phyloP scores from a whole-genome alignment of 2,113 vertebrate species.

The Phylloscopus whistleri region DNA sequence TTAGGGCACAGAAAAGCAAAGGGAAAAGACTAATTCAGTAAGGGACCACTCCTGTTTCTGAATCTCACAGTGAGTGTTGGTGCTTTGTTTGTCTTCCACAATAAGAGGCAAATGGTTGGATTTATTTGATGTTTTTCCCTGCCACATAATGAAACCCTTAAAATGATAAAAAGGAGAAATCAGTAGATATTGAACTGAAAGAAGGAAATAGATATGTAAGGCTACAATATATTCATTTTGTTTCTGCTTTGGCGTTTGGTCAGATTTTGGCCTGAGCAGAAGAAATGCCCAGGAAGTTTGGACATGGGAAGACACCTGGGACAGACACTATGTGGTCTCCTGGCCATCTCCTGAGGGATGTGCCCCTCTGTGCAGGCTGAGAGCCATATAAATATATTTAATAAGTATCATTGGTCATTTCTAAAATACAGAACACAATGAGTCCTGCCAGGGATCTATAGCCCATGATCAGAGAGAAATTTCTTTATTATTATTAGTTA shows the following conservation, averaged over 20 bases:
- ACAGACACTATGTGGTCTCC: rapidly evolving
- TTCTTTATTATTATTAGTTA: neutral
- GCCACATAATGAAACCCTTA: rapidly evolving
- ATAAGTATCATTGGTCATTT: neutral
- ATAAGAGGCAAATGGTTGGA: neutral
- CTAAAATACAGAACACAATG: rapidly evolving
- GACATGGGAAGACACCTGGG: neutral
- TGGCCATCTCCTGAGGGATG: neutral
- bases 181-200: neutral
- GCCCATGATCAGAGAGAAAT: neutral
- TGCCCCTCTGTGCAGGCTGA: neutral
- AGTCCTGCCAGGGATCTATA: neutral
- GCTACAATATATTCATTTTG: neutral
- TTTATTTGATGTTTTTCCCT: neutral
- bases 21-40: rapidly evolving
- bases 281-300: neutral
- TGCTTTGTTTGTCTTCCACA: neutral
- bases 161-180: neutral
- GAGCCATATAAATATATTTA: neutral
- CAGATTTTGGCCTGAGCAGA: neutral
- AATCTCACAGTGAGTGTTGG: neutral
- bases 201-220: neutral
- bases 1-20: neutral
- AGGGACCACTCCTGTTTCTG: neutral
- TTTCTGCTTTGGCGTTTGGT: neutral